Conservation (phyloP, 2,888 invertebrate genomes). For the Limnephilus auricula region DNA sequence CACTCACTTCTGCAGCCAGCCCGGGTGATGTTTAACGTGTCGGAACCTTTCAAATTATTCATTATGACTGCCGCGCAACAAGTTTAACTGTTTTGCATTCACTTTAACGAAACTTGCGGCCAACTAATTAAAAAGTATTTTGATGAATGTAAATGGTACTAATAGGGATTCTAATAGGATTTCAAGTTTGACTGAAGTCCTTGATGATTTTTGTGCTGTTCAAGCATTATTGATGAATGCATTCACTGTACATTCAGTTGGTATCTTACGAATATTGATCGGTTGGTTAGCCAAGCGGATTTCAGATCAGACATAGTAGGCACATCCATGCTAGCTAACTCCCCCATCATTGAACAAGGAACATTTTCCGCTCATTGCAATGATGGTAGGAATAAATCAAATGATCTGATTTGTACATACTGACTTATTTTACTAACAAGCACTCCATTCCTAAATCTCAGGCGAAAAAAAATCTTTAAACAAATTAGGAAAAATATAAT, state of each 20-base stretch:
- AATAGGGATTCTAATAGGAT: not conserved
- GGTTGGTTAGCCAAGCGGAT: not conserved
- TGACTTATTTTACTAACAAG: no score
- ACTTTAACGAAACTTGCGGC: not conserved
- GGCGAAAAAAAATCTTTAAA: no score
- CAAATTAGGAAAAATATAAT: no score
- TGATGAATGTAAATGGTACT: not conserved
- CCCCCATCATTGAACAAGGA: no score
- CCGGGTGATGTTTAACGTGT: slow-evolving; percentile 34
- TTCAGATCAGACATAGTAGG: no score
- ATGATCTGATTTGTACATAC: no score
- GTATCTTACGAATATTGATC: not conserved
- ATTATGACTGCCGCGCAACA: slow-evolving; percentile 31
- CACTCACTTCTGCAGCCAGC: slow-evolving; percentile 3
- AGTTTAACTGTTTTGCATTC: slow-evolving; percentile 16
- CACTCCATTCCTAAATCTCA: no score
- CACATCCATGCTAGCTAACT: not conserved
- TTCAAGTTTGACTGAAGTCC: not conserved
- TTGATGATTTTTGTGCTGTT: not conserved
- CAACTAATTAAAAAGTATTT: not conserved
- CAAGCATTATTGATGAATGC: not conserved
- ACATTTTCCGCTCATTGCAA: no score
- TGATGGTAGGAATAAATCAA: no score
- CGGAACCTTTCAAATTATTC: slow-evolving; percentile 34
- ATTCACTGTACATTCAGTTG: not conserved